Base-by-base conservation (phyloP, 2,797 vertebrate species). In the Buceros bicornis region DNA sequence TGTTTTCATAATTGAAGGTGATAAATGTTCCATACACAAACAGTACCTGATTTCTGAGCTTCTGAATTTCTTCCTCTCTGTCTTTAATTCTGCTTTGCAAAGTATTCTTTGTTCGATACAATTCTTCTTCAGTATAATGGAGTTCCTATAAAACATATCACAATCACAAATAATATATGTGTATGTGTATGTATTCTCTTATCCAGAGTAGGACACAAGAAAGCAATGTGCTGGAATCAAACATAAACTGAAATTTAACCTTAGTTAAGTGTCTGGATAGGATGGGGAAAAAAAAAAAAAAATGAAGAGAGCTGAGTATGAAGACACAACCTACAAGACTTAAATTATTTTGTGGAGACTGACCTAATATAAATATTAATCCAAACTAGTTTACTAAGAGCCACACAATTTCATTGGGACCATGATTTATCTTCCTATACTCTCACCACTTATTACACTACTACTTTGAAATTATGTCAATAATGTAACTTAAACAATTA, bases 21-120 rank as follows among this genome's bases (percentile, higher is more conserved):
- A 87, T 24, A 25, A 88, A 82, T 47, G 89, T 94, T 85, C 70
- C 72, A 48, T 64, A 69, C 29, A 74, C 6, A 91, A 13, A 84
- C 4, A 20, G 29, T 92, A 99, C 99, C 99, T 99, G 99, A 97
- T 99, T 99, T 97, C 99, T 98, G 96, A 99, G 99, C 97, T 99
- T 99, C 91, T 99, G 99, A 94, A 99, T 99, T 97, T 99, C 99
- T 74, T 99, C 99, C 91, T 99, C 99, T 95, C 99, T 93, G 98
- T 99, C 99, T 97, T 99, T 99, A 95, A 99, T 98, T 92, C 99
- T 98, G 97, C 98, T 99, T 97, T 99, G 99, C 93, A 99, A 97
- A 35, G 98, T 98, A 74, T 96, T 98, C 97, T 99, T 99, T 43
- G 98, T 98, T 86, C 98, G 98, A 95, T 99, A 99, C 7, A 99